Conservation (phyloP, 2,888 invertebrate genomes). For the Cloeon dipterum region DNA sequence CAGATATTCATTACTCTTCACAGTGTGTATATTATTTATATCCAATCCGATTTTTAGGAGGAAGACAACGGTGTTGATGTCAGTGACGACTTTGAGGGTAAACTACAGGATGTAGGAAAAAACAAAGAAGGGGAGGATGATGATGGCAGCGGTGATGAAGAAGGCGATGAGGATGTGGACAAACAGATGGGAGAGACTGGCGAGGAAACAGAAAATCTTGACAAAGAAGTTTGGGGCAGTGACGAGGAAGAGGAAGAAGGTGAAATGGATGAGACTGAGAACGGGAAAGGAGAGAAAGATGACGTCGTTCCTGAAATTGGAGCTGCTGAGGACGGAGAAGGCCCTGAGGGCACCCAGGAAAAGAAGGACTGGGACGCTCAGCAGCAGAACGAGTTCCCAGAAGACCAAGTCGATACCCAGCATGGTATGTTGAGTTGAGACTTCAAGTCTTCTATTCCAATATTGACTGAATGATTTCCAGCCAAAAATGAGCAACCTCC, state of each 20-base stretch:
- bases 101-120: conserved; percentile 55
- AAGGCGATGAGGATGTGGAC: conserved; percentile 61
- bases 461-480: conserved; percentile 44
- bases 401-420: conserved; percentile 10
- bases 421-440: conserved; percentile 6
- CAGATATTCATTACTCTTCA: background rate
- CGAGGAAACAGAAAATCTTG: conserved; percentile 52
- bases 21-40: background rate
- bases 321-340: conserved; percentile 19
- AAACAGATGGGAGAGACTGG: conserved; percentile 94
- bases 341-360: conserved; percentile 25
- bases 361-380: conserved; percentile 48
- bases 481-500: conserved; percentile 39
- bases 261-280: conserved; percentile 28
- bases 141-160: conserved; percentile 31
- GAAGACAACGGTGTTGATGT: conserved; percentile 86
- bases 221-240: conserved; percentile 27
- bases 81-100: conserved; percentile 87
- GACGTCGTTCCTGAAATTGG: conserved; percentile 26
- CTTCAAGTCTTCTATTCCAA: background rate
- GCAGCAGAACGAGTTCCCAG: conserved; percentile 42
- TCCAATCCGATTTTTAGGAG: conserved; percentile 22
- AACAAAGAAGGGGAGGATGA: conserved; percentile 33
- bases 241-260: conserved; percentile 58
- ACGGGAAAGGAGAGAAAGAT: conserved; percentile 18